Base-by-base conservation (phyloP, 2,113 vertebrate genomes). In the Rynchops niger region DNA sequence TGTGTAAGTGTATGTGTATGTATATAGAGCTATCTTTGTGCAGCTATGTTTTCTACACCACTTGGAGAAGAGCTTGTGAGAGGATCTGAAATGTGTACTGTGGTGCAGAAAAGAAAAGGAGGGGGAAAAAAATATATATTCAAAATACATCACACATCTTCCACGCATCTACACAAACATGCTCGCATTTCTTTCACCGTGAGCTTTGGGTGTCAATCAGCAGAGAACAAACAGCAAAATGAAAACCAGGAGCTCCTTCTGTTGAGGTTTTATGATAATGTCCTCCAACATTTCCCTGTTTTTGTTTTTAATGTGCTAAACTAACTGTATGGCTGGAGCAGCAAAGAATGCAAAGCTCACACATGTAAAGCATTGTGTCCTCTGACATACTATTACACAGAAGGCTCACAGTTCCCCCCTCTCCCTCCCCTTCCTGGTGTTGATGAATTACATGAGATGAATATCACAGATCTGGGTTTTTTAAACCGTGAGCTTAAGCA, bases 391-490 rank as follows among this genome's bases (percentile, higher is more conserved):
- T 96, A 98, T 98, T 96, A 96, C 95, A 81, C 93, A 94, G 88
- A 94, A 97, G 95, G n/a, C 69, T 96, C 96, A 92, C 88, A 96
- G 92, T 96, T 97, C 90, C 96, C 92, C 92, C 74, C 65, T 58
- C 92, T 82, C 94, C 95, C 96, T 96, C 95, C 96, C 95, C 96
- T 96, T 96, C 94, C 93, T 97, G 97, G 98, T 98, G 96, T 97
- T 98, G 98, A 97, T 97, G 97, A 98, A 98, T 98, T 95, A 97
- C 95, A 98, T 80, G 94, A 98, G 96, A 97, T 77, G 71, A 98
- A 97, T 96, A 95, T 95, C 98, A 97, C 96, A 90, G 94, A 97
- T 97, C 97, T 97, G 86, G 95, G 92, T 77, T 98, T 97, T 98
- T 97, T 97, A 98, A 98, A 97, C 95, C 55, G 93, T 97, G 94